phyloP scores from a whole-genome alignment of 2,888 invertebrate genomes.

The Cephonodes hylas region DNA sequence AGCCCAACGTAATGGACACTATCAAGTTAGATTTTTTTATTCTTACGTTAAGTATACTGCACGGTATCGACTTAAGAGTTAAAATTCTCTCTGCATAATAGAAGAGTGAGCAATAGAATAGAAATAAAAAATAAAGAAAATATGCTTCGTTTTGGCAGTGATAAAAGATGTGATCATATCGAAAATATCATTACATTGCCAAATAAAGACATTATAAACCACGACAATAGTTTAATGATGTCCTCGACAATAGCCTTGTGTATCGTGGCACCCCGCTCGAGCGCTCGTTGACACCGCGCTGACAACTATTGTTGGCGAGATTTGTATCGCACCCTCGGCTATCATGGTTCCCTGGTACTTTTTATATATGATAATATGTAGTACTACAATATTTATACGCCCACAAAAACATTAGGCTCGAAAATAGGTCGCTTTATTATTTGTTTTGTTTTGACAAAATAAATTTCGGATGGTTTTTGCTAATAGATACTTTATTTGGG shows the following conservation, averaged over 20 bases:
- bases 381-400: neutral
- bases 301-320: constrained; percentile 62
- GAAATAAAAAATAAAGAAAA: no score
- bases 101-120: no score
- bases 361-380: neutral
- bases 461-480: no score
- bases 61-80: no score
- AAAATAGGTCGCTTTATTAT: neutral
- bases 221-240: neutral
- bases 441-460: no score
- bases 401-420: neutral
- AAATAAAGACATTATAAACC: neutral
- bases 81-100: no score
- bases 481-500: no score
- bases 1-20: no score
- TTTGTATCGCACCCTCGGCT: constrained; percentile 30
- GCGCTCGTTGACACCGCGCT: constrained; percentile 46
- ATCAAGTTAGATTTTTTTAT: no score
- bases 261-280: neutral
- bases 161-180: neutral
- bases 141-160: neutral
- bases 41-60: no score
- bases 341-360: neutral
- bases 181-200: neutral
- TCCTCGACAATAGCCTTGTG: neutral